Evolutionary conservation across 2,888 invertebrate genomes (phyloP), one percentile per base, ranked within the genome.

Genomic region (Cordilura impudica): DNA sequence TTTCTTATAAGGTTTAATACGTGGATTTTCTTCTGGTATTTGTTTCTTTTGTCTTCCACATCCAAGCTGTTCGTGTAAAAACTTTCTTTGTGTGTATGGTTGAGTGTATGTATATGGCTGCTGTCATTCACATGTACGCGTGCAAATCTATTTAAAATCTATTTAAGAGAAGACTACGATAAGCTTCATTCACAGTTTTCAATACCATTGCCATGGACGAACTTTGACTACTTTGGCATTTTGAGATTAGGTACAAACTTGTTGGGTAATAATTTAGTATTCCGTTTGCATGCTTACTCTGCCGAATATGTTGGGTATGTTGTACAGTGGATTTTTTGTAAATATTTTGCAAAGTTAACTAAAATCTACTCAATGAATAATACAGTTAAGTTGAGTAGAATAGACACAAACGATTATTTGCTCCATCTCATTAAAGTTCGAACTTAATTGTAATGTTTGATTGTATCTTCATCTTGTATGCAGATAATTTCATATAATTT

Each of bases 81-180:
- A 73, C 66, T 66, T 60, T 63, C 61, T 60, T 19, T 18, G 2
- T 53, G 53, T 71, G 45, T 43, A 16, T 43, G 7, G 43, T 43
- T 43, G 12, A 5, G 12, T 6, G 29, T 51, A 29, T 26, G 56
- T 47, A 69, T 63, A 75, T 79, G 61, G 72, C 72, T 74, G 78
- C 61, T 66, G 78, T 75, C 74, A 75, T 61, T 61, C 65, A 61
- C 60, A 66, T 79, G 78, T 63, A 70, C 78, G 78, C 70, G 66
- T 63, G 71, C 71, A 75, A 79, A 79, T 79, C 78, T 75, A 79
- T 79, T 79, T 79, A 79, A 79, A 79, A 79, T 79, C 78, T 79
- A 79, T 79, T 79, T 79, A 71, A 75, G 70, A 56, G 61, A 39
- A 75, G 74, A 71, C 66, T 60, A 66, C 71, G 56, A 74, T 79